These are phyloP conservation scores for Brachirus orientalis DNA, from an alignment of 2,113 vertebrate species.

Conservation along the genomic window DNA sequence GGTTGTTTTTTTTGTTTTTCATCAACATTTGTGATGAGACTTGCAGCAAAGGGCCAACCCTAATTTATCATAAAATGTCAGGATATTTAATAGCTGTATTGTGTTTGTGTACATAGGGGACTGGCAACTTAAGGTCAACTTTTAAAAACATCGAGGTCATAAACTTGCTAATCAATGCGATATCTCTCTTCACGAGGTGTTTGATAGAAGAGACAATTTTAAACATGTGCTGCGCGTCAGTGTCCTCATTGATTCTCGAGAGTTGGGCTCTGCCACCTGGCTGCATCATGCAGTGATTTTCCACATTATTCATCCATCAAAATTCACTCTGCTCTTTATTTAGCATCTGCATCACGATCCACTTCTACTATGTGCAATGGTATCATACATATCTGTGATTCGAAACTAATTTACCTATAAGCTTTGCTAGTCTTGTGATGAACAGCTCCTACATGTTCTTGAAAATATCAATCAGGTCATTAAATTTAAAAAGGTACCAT, in stretches of 20 bases:
- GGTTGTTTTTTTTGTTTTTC: no score
- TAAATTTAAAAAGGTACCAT: neutral
- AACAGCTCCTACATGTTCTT: neutral
- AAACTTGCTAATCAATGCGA: neutral
- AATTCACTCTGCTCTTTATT: slow-evolving; percentile 14
- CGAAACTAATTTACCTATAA: neutral
- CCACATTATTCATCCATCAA: slow-evolving; percentile 39
- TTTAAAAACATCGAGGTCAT: neutral
- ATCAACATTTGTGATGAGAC: no score
- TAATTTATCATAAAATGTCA: no score
- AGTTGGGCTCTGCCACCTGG: slow-evolving; percentile 25
- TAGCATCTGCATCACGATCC: no score
- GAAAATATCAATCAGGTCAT: no score
- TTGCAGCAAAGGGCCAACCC: no score
- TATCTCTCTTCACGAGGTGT: neutral
- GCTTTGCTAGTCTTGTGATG: neutral
- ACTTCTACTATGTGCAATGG: no score
- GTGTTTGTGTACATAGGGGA: neutral
- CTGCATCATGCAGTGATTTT: slow-evolving; percentile 37
- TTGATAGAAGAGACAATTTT: slow-evolving; percentile 25
- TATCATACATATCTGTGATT: no score
- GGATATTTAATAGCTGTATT: no score
- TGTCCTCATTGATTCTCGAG: slow-evolving; percentile 3
- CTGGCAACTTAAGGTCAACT: neutral
- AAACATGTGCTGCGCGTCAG: slow-evolving; percentile 20